These are phyloP conservation scores for Fukomys damarensis DNA, from an alignment of 2,113 vertebrate genomes.

Conservation along the genomic window DNA sequence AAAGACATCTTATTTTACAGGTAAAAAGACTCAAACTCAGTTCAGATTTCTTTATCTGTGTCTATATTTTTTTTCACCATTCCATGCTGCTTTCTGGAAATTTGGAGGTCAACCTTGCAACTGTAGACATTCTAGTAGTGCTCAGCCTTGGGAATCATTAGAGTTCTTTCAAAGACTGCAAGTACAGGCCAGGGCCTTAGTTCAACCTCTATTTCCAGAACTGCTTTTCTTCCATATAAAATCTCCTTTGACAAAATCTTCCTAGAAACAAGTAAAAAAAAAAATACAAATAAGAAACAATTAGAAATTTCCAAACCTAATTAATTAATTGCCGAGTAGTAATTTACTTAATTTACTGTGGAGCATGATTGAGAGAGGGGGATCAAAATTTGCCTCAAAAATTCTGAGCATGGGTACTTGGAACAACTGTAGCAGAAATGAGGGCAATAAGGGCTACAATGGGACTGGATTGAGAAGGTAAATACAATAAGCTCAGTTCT, in stretches of 20 bases:
- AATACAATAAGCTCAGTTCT: neutral
- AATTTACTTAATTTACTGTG: neutral
- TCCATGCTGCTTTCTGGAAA: neutral
- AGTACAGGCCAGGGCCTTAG: neutral
- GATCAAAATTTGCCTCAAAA: neutral
- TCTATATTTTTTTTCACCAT: neutral
- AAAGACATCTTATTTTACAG: neutral
- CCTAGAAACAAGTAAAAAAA: neutral
- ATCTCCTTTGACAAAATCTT: neutral
- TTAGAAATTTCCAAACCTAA: neutral
- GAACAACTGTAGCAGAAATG: neutral
- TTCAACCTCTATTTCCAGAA: neutral
- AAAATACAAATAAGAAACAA: neutral
- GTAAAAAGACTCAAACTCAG: neutral
- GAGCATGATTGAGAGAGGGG: neutral
- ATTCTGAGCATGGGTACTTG: neutral
- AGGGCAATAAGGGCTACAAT: neutral
- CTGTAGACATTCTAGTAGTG: fast-evolving
- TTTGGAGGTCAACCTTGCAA: neutral
- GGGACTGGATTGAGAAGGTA: neutral
- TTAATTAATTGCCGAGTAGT: neutral
- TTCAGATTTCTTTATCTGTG: neutral
- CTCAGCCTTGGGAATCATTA: neutral
- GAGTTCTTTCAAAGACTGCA: neutral
- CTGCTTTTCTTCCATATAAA: neutral